These are phyloP conservation scores for Phymanthus crucifer DNA, from an alignment of 92 coral and sea anemone genomes.

Conservation along the genomic window DNA sequence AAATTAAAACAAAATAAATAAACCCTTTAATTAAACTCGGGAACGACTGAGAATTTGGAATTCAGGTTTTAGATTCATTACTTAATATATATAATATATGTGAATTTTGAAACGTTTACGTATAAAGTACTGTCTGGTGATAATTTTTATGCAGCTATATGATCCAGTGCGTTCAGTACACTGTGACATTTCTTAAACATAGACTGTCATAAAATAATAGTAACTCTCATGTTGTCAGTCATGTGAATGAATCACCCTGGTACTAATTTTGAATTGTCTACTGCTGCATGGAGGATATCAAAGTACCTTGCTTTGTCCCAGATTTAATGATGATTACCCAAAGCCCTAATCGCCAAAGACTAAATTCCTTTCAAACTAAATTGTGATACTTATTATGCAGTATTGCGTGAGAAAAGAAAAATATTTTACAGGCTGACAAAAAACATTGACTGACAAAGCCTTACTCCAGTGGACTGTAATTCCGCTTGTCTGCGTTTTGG, in stretches of 20 bases:
- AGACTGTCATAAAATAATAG: not conserved
- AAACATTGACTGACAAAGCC: slow-evolving; percentile 2
- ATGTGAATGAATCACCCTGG: slow-evolving; percentile 3
- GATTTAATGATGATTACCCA: not conserved
- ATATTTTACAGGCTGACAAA: not conserved
- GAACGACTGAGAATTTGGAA: not conserved
- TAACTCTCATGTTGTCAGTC: not conserved
- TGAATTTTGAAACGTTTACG: not conserved
- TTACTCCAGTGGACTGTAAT: not conserved
- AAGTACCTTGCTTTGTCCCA: not conserved
- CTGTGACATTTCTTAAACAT: not conserved
- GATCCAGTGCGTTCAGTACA: not conserved
- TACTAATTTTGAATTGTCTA: not conserved
- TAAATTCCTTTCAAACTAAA: slow-evolving; percentile 16
- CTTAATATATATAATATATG: too few relatives aligned
- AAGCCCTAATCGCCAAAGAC: not conserved
- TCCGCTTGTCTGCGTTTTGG: not conserved
- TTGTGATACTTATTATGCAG: not conserved
- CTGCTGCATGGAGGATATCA: not conserved
- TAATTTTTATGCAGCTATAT: not conserved
- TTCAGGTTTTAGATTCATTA: not conserved
- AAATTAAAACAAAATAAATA: not conserved
- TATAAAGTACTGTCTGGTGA: not conserved
- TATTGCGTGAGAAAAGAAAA: slow-evolving; percentile 9
- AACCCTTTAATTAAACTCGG: not conserved